A percentile compares a stretch with the other conserved stretches of the same genome.
Conservation (phyloP, 2,888 invertebrate genomes). For the Ametastegia equiseti region DNA sequence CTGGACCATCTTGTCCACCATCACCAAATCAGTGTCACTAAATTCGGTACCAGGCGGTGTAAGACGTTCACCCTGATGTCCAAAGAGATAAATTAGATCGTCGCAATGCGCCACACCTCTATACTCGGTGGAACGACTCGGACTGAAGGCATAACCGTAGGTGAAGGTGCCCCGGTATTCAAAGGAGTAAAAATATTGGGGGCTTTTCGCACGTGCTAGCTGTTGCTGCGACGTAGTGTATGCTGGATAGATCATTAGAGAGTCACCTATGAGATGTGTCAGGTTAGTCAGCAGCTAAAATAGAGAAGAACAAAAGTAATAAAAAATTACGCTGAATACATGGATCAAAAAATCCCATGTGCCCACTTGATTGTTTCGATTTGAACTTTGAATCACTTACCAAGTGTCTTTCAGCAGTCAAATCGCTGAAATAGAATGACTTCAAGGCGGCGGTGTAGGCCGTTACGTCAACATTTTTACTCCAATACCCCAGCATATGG, state of each 20-base stretch:
- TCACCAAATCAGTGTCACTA: background rate
- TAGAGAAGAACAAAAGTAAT: too few relatives aligned
- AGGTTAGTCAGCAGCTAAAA: background rate
- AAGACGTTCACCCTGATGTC: background rate
- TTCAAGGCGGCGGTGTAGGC: background rate
- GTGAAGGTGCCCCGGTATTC: constrained; percentile 3
- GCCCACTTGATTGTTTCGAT: background rate
- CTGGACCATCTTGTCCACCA: constrained; percentile 24
- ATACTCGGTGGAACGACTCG: background rate
- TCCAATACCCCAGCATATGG: background rate
- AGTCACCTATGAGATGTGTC: background rate
- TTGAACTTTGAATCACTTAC: background rate
- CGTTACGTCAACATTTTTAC: background rate
- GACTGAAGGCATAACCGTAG: background rate
- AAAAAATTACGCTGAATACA: background rate
- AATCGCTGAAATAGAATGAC: background rate
- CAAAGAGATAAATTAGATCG: constrained; percentile 1
- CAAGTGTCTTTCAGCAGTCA: background rate
- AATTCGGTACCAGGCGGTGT: background rate
- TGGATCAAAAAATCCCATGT: background rate
- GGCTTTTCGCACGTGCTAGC: background rate
- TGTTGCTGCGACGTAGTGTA: background rate
- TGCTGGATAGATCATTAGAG: background rate
- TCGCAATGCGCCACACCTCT: background rate
- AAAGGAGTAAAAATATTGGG: background rate